Evolutionary conservation across 1,140 invertebrate species (phyloP).

Genomic region (Drosophila ogumai): DNA sequence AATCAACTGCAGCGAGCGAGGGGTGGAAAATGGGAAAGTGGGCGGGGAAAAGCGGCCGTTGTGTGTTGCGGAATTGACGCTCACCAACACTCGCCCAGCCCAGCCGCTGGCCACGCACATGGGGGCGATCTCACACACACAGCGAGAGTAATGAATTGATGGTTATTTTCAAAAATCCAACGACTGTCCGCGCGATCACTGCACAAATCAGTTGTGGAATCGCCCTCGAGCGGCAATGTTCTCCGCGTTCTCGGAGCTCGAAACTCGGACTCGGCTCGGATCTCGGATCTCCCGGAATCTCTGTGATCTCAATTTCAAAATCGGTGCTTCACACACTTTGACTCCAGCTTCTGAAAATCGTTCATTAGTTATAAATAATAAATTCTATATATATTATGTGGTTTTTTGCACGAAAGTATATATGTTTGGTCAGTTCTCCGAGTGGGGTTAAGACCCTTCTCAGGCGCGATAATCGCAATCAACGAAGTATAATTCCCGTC

Average conservation of each 20-base stretch:
- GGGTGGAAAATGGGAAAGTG: slow-evolving; percentile 34
- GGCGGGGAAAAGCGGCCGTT: slow-evolving; percentile 43
- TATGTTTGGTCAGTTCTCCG: slow-evolving; percentile 62
- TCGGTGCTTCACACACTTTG: slow-evolving; percentile 43
- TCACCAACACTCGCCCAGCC: slow-evolving; percentile 19
- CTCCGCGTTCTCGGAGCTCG: slow-evolving; percentile 51
- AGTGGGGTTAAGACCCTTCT: slow-evolving; percentile 72
- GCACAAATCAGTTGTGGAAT: slow-evolving; percentile 82
- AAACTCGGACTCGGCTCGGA: background rate
- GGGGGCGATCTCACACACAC: slow-evolving; percentile 59
- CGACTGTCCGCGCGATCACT: slow-evolving; percentile 82
- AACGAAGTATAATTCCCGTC: slow-evolving; percentile 38
- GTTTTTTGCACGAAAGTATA: slow-evolving; percentile 18
- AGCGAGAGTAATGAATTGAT: slow-evolving; percentile 71
- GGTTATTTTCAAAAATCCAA: slow-evolving; percentile 84
- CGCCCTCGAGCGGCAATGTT: slow-evolving; percentile 80
- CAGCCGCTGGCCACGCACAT: slow-evolving; percentile 29
- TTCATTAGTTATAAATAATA: slow-evolving; percentile 8
- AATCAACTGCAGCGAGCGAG: slow-evolving; percentile 54
- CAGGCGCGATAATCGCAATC: slow-evolving; percentile 77
- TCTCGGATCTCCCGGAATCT: slow-evolving; percentile 12
- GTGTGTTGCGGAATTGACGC: slow-evolving; percentile 65
- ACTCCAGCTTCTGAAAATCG: slow-evolving; percentile 1
- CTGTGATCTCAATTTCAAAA: slow-evolving; percentile 15
- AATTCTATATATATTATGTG: slow-evolving; percentile 4